These are phyloP conservation scores for Leptarthrus brevirostris DNA, from an alignment of 2,888 invertebrate genomes.

Conservation along the genomic window DNA sequence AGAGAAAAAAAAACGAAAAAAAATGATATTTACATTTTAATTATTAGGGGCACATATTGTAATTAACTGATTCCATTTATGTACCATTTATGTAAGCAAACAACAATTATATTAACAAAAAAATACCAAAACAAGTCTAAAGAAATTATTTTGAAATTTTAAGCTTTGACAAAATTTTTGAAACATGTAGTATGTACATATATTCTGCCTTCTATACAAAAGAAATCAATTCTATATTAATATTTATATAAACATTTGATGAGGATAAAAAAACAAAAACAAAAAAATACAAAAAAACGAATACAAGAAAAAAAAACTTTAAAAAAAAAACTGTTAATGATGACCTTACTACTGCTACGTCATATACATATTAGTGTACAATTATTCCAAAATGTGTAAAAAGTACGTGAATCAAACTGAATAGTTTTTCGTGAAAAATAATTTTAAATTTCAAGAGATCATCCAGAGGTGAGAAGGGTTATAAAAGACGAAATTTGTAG, in stretches of 20 bases:
- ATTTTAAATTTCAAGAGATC: not conserved
- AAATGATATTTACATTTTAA: constrained; percentile 32
- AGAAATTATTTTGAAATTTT: constrained; percentile 45
- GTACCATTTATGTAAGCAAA: constrained; percentile 41
- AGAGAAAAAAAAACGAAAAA: constrained; percentile 3
- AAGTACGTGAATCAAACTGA: constrained; percentile 34
- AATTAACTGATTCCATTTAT: constrained; percentile 47
- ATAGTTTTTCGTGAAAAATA: not conserved
- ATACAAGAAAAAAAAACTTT: constrained; percentile 22
- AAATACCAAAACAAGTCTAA: constrained; percentile 42
- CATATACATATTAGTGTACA: constrained; percentile 13
- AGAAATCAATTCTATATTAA: constrained; percentile 45
- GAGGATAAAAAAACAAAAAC: constrained; percentile 4
- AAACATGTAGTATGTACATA: constrained; percentile 40
- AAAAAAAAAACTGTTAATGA: constrained; percentile 17
- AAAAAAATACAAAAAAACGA: constrained; percentile 36
- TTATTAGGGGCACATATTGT: constrained; percentile 43
- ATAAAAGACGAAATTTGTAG: constrained; percentile 15
- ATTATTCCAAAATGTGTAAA: not conserved
- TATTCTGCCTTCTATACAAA: constrained; percentile 48
- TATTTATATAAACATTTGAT: constrained; percentile 44
- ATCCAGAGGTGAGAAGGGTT: constrained; percentile 5
- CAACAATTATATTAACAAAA: constrained; percentile 22
- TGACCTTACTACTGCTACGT: constrained; percentile 15
- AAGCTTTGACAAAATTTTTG: constrained; percentile 45